phyloP scores from a whole-genome alignment of 2,888 invertebrate genomes.

The Heliconius aoede region DNA sequence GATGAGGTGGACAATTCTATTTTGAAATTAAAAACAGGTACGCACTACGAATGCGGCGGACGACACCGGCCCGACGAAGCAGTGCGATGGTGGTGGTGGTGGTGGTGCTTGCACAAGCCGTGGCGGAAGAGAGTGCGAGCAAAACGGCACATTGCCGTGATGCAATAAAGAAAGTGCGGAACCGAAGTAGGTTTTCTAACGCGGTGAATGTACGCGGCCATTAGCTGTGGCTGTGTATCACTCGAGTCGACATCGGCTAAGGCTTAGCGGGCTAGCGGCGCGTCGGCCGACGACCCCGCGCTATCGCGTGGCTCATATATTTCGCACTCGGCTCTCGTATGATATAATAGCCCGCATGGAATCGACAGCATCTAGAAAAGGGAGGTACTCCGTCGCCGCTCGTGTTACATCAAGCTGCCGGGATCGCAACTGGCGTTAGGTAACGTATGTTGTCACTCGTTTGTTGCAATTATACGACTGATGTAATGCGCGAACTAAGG shows the following conservation, averaged over 20 bases:
- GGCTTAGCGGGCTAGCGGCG: constrained; percentile 49
- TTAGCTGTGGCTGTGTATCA: constrained; percentile 77
- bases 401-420: constrained; percentile 69
- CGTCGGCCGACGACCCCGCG: constrained; percentile 58
- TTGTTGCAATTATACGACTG: constrained; percentile 71
- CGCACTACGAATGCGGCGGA: constrained; percentile 65
- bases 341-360: constrained; percentile 65
- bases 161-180: constrained; percentile 84
- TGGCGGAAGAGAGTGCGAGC: constrained; percentile 79
- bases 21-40: constrained; percentile 60
- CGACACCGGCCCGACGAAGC: constrained; percentile 48
- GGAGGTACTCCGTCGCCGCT: constrained; percentile 56
- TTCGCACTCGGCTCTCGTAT: constrained; percentile 68
- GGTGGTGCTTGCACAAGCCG: constrained; percentile 69
- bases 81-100: constrained; percentile 49
- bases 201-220: constrained; percentile 81
- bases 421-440: constrained; percentile 71
- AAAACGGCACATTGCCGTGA: constrained; percentile 76
- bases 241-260: constrained; percentile 59
- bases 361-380: constrained; percentile 56
- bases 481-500: constrained; percentile 61
- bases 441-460: constrained; percentile 77
- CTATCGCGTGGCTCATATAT: constrained; percentile 62
- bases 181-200: constrained; percentile 81
- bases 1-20: constrained; percentile 58